Percentiles rank a stretch among this genome's conserved stretches.
These are phyloP conservation scores for Corydoras sp. DNA, from an alignment of 2,113 vertebrate species.

Conservation along the genomic window DNA sequence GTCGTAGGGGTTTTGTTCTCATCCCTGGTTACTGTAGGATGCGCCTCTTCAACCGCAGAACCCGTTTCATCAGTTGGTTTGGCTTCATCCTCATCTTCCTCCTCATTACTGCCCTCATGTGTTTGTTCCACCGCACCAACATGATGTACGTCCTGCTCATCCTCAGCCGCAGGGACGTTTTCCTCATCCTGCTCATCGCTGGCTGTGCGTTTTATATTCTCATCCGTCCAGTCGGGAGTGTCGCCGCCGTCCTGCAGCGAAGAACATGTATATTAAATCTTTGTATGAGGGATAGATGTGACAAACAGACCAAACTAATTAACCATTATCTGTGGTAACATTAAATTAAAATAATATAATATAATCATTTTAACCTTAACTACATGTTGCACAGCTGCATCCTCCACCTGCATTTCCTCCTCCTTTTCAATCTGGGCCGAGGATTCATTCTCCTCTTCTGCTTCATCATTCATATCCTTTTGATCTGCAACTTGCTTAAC, in stretches of 20 bases:
- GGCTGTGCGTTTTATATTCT: background rate
- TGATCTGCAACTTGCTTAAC: slow-evolving; percentile 11
- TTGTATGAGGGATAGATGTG: background rate
- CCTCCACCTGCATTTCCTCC: slow-evolving; percentile 17
- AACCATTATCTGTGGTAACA: background rate
- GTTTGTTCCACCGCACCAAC: background rate
- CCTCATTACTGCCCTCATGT: background rate
- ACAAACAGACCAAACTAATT: background rate
- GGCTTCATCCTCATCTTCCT: background rate
- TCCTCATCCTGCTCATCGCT: background rate
- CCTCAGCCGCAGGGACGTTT: background rate
- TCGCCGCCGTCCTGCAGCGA: slow-evolving; percentile 5
- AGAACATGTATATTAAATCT: background rate
- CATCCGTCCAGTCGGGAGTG: background rate
- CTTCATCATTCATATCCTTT: background rate
- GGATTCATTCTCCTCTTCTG: slow-evolving; percentile 1
- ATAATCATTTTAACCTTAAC: too few relatives aligned
- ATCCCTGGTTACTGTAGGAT: background rate
- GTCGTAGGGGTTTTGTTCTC: background rate
- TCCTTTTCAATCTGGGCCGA: slow-evolving; percentile 13
- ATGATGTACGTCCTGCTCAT: background rate
- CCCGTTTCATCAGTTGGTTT: background rate
- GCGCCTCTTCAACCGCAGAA: background rate
- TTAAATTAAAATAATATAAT: background rate
- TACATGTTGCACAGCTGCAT: background rate